Conservation (phyloP, 2,888 invertebrate genomes). For the Trichopria drosophilae region DNA sequence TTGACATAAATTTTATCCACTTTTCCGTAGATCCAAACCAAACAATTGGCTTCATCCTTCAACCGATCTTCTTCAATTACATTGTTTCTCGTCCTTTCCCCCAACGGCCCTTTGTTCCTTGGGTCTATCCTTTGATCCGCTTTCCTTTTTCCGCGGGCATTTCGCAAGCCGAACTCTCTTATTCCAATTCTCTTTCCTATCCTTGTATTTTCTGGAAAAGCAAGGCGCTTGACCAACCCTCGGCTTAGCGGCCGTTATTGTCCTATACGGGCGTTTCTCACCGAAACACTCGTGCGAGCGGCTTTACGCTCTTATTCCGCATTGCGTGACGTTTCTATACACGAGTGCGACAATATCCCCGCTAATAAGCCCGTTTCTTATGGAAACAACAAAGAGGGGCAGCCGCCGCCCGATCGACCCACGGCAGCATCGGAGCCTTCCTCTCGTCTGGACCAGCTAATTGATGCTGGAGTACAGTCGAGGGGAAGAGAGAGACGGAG, state of each 20-base stretch:
- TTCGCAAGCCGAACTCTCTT: conserved; percentile 21
- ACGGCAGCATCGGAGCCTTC: no score
- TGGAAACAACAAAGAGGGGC: conserved; percentile 16
- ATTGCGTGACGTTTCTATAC: no score
- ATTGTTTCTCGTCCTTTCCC: no score
- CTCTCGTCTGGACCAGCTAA: no score
- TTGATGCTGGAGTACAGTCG: conserved; percentile 1
- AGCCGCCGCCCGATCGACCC: not conserved
- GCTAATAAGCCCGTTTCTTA: conserved; percentile 21
- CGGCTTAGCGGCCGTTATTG: conserved; percentile 26
- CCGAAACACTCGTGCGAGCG: conserved; percentile 2
- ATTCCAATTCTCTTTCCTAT: conserved; percentile 28
- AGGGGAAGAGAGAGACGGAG: not conserved
- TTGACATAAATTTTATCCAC: no score
- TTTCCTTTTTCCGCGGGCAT: conserved; percentile 3
- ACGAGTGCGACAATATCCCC: conserved; percentile 1
- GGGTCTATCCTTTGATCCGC: conserved; percentile 12
- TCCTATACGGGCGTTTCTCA: conserved; percentile 7
- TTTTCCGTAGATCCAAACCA: no score
- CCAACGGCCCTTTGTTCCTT: conserved; percentile 7
- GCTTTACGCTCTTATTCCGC: no score
- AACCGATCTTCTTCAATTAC: no score
- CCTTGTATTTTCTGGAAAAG: conserved; percentile 18
- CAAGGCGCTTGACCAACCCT: conserved; percentile 21
- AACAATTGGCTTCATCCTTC: no score